phyloP scores from a whole-genome alignment of 1,140 invertebrate species.

The Leucophenga varia region DNA sequence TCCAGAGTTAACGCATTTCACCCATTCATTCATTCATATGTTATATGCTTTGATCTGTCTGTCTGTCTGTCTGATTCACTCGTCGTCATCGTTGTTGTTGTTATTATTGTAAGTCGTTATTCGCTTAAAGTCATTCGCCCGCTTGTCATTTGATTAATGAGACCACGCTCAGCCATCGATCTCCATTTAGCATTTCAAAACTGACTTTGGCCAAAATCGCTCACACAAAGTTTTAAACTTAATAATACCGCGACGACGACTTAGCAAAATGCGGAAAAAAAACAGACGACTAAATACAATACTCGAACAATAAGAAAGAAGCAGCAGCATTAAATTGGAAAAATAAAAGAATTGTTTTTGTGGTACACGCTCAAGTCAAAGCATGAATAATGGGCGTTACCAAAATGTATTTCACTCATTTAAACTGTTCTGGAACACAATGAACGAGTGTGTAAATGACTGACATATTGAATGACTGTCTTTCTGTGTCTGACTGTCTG shows the following conservation, averaged over 20 bases:
- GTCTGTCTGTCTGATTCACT: no score
- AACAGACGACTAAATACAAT: background rate
- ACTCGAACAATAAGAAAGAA: no score
- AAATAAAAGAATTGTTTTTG: constrained; percentile 14
- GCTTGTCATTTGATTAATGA: constrained; percentile 56
- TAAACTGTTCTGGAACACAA: no score
- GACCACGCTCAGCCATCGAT: constrained; percentile 54
- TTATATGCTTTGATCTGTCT: no score
- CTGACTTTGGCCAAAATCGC: no score
- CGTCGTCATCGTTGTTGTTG: constrained; percentile 10
- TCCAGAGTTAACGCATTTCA: no score
- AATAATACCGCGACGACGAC: background rate
- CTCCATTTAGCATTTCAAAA: constrained; percentile 47
- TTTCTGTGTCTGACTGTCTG: no score
- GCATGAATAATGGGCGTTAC: constrained; percentile 47
- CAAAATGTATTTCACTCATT: no score
- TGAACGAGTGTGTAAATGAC: no score
- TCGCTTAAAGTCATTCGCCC: constrained; percentile 17
- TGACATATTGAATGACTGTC: no score
- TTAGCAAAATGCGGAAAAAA: background rate
- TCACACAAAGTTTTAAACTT: background rate
- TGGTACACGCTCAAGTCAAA: constrained; percentile 21
- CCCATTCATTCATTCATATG: constrained; percentile 20
- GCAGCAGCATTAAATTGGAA: no score
- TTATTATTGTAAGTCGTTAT: no score